Conservation (phyloP, 2,797 vertebrate species). For the Eulemur coronatus region DNA sequence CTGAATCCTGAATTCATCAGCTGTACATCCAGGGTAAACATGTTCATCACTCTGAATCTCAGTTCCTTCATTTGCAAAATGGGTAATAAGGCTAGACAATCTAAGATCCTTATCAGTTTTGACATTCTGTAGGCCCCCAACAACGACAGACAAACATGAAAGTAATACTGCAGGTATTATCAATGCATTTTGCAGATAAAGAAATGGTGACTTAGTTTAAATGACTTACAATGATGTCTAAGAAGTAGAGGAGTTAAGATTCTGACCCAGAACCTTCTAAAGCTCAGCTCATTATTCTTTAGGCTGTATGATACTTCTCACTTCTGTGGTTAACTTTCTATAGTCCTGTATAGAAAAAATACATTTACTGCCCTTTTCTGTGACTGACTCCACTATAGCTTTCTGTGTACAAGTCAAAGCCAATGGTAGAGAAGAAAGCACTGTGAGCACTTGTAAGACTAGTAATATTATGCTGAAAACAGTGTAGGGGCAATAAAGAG, state of each 20-base stretch:
- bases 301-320: not conserved
- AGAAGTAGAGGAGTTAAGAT: not conserved
- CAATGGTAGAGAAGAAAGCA: not conserved
- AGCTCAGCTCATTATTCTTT: not conserved
- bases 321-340: not conserved
- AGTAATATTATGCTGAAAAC: not conserved
- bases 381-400: not conserved
- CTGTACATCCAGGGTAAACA: not conserved
- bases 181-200: not conserved
- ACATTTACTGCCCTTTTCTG: not conserved
- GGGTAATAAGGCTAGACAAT: not conserved
- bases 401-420: not conserved
- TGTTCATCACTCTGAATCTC: not conserved
- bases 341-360: not conserved
- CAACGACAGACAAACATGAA: not conserved
- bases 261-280: not conserved
- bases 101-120: not conserved
- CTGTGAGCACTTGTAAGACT: not conserved
- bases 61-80: not conserved
- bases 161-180: not conserved
- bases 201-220: not conserved
- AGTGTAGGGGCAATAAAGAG: not conserved
- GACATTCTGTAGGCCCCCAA: not conserved
- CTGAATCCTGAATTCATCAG: not conserved
- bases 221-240: not conserved